These are phyloP conservation scores for Bergia puertoricense DNA, from an alignment of 92 coral and sea anemone genomes.

Conservation along the genomic window DNA sequence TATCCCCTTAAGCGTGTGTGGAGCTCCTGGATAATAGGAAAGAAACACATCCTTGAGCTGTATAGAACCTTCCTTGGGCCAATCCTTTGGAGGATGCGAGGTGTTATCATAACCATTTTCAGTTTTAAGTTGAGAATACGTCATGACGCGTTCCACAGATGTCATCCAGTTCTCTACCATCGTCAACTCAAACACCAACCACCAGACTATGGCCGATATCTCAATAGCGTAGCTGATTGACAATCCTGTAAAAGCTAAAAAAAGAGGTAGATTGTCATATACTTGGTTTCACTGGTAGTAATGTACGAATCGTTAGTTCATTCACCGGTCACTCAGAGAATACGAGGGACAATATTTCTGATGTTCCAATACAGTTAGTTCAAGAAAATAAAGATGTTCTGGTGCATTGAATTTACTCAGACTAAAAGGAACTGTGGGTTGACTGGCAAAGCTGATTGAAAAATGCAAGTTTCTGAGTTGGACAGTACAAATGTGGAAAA, in stretches of 20 bases:
- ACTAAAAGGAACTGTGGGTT: too few relatives aligned
- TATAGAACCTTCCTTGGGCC: constrained; percentile 57
- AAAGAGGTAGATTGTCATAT: neutral
- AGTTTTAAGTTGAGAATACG: constrained; percentile 10
- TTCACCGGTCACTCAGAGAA: neutral
- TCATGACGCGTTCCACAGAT: constrained; percentile 37
- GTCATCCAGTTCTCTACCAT: constrained; percentile 43
- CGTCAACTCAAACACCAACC: constrained; percentile 33
- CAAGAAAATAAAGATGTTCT: too few relatives aligned
- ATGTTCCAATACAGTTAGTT: too few relatives aligned
- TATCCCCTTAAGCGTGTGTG: constrained; percentile 19
- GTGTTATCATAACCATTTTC: constrained; percentile 23
- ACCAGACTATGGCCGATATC: constrained; percentile 32
- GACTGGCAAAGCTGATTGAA: too few relatives aligned
- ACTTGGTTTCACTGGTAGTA: neutral
- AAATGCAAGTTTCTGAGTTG: too few relatives aligned
- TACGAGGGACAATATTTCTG: neutral
- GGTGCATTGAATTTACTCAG: too few relatives aligned
- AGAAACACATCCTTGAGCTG: constrained; percentile 42
- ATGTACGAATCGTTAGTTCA: too few relatives aligned
- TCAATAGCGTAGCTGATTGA: constrained; percentile 42
- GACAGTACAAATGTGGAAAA: too few relatives aligned
- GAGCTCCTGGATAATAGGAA: constrained; percentile 14
- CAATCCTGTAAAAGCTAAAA: constrained; percentile 23
- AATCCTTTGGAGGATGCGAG: constrained; percentile 41